Evolutionary conservation across 1,140 invertebrate species (phyloP).

Genomic region (Megathymus violae): DNA sequence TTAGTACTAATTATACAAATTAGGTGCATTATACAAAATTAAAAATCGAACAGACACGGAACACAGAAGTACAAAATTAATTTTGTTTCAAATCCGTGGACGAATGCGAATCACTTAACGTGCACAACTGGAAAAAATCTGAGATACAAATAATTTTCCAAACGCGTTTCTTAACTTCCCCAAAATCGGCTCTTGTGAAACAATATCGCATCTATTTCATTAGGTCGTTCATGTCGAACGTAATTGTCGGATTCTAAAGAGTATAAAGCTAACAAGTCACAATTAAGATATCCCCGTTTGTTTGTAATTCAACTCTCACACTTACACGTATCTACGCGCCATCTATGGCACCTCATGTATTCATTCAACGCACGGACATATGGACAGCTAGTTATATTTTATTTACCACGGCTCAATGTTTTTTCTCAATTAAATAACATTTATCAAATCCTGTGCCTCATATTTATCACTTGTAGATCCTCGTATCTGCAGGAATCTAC

Average conservation of each 20-base stretch:
- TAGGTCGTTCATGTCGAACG: neutral
- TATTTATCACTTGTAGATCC: constrained; percentile 6
- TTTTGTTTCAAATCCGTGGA: neutral
- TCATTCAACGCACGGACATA: constrained; percentile 30
- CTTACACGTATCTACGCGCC: constrained; percentile 15
- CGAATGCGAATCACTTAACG: neutral
- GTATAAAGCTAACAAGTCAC: constrained; percentile 12
- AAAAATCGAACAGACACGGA: neutral
- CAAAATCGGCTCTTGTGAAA: neutral
- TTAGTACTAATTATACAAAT: no score
- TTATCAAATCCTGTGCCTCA: constrained; percentile 6
- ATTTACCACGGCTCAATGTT: constrained; percentile 20
- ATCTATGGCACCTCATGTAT: constrained; percentile 28
- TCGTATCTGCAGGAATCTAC: neutral
- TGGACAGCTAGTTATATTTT: constrained; percentile 27
- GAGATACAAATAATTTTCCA: constrained; percentile 25
- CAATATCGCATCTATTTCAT: neutral
- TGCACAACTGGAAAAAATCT: constrained; percentile 2
- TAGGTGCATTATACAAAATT: no score
- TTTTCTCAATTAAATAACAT: constrained; percentile 25
- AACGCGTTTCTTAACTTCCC: neutral
- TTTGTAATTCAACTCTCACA: constrained; percentile 31
- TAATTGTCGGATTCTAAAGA: constrained; percentile 13
- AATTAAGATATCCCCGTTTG: constrained; percentile 29
- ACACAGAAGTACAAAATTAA: neutral